A percentile compares a stretch with the other conserved stretches of the same genome.
phyloP scores from a whole-genome alignment of 1,140 invertebrate genomes.

The Drosophila lacertosa region DNA sequence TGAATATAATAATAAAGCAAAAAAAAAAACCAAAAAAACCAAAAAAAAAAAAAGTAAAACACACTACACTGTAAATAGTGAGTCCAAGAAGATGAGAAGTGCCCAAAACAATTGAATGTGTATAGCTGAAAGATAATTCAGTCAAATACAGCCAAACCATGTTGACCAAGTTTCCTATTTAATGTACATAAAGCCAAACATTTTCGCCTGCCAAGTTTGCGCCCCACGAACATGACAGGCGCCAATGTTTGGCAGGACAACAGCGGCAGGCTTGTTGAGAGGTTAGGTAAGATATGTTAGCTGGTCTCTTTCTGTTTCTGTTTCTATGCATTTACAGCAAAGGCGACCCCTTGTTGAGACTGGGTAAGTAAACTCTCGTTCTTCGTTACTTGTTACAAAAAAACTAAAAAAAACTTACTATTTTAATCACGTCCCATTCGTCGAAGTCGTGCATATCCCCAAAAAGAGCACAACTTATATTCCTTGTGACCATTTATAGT shows the following conservation, averaged over 20 bases:
- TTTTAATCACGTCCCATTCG: conserved; percentile 17
- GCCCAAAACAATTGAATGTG: conserved; percentile 36
- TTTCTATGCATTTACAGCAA: conserved; percentile 65
- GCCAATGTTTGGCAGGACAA: conserved; percentile 24
- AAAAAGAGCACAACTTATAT: neutral
- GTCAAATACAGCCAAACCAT: conserved; percentile 40
- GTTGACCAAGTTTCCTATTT: no score
- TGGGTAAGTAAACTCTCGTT: conserved; percentile 69
- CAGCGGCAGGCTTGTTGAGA: conserved; percentile 20
- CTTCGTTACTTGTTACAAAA: conserved; percentile 55
- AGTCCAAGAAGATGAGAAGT: conserved; percentile 56
- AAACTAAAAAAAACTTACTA: conserved; percentile 17
- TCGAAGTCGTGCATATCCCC: neutral
- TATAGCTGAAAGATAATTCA: conserved; percentile 31
- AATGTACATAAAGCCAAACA: conserved; percentile 2
- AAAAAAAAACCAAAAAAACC: conserved; percentile 35
- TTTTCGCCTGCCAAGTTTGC: conserved; percentile 66
- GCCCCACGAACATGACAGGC: conserved; percentile 67
- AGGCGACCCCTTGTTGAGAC: conserved; percentile 25
- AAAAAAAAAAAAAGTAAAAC: conserved; percentile 27
- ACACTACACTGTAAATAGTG: conserved; percentile 74
- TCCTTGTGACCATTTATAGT: neutral
- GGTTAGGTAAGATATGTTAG: conserved; percentile 76
- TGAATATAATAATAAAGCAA: conserved; percentile 53
- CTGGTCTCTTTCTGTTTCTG: conserved; percentile 41